Percentiles rank a stretch among this genome's conserved stretches.
Evolutionary conservation across 2,797 vertebrate species (phyloP).

Genomic region (Phoebastria nigripes): DNA sequence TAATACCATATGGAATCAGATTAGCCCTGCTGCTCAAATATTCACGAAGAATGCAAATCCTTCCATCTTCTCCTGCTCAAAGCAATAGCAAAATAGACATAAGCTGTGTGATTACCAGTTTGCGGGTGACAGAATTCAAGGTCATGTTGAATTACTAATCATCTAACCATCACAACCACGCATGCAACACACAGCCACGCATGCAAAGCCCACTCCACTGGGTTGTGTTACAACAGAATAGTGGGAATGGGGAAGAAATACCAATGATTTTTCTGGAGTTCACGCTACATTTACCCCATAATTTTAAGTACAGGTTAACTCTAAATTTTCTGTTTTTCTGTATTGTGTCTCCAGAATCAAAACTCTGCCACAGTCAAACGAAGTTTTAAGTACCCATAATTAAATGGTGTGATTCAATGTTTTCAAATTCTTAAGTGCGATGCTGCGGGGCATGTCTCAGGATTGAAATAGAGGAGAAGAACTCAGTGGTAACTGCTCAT

Average conservation of each 20-base stretch:
- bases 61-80: background rate
- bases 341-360: background rate
- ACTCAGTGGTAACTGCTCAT: background rate
- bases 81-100: background rate
- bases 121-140: background rate
- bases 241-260: background rate
- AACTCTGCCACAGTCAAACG: background rate
- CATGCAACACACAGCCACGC: background rate
- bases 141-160: background rate
- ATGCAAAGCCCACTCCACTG: background rate
- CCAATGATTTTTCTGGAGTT: background rate
- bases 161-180: background rate
- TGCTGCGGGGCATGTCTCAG: background rate
- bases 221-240: background rate
- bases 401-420: background rate
- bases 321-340: background rate
- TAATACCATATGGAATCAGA: constrained; percentile 12
- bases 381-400: background rate
- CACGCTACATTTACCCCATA: background rate
- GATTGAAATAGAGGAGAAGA: background rate
- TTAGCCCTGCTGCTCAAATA: constrained; percentile 7
- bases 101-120: background rate
- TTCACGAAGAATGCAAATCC: background rate
- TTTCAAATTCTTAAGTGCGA: background rate
- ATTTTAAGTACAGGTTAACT: background rate